A percentile compares a stretch with the other conserved stretches of the same genome.
Conservation (phyloP, 2,113 vertebrate genomes). For the Aptenodytes forsteri region DNA sequence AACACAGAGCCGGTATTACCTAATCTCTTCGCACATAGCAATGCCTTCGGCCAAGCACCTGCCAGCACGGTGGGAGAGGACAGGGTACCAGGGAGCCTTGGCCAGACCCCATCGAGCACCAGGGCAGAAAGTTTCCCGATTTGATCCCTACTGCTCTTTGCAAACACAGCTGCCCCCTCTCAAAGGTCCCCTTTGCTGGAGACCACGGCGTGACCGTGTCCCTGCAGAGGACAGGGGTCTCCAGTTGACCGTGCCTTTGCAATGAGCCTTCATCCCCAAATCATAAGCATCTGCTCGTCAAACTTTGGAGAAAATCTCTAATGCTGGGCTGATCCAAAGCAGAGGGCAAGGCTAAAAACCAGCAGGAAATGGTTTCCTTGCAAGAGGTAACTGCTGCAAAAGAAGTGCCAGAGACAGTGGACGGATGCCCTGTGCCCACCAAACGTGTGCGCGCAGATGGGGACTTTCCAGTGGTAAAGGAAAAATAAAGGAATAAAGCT, state of each 20-base stretch:
- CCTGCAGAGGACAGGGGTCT: not conserved
- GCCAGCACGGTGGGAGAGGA: not conserved
- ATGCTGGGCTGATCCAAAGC: not conserved
- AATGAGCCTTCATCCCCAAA: not conserved
- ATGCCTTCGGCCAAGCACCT: not conserved
- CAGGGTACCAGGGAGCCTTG: not conserved
- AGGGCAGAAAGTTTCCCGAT: not conserved
- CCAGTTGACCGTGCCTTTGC: not conserved
- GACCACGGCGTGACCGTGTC: accelerated
- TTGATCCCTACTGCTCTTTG: not conserved
- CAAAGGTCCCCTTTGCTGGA: not conserved
- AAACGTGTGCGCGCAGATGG: not conserved
- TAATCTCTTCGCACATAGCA: not conserved
- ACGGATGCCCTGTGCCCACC: not conserved
- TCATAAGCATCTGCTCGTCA: not conserved
- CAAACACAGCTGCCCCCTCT: not conserved
- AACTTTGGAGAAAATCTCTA: not conserved
- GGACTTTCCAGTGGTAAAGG: not conserved
- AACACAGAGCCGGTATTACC: not conserved
- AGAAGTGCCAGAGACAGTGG: not conserved
- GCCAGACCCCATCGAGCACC: not conserved
- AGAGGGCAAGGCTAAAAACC: not conserved
- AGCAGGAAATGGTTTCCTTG: not conserved
- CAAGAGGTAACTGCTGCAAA: not conserved
- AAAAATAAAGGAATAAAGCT: not conserved